Base-by-base conservation (phyloP, 2,888 invertebrate genomes). In the Rhyacophila evoluta region DNA sequence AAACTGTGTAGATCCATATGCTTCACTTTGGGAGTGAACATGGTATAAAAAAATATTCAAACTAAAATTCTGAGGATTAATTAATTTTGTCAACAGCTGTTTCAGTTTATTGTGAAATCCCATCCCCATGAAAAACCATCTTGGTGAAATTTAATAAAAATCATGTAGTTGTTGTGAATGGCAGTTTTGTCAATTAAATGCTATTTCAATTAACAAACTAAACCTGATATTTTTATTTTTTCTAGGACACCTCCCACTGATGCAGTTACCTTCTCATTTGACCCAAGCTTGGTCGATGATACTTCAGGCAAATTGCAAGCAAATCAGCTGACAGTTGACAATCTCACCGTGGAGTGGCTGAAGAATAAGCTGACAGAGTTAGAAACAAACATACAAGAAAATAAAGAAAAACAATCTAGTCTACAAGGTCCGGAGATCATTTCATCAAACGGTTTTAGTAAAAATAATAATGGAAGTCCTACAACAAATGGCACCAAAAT, bases 261-360 rank as follows among this genome's bases (percentile, higher is more conserved):
- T 25, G 10, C 78, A 2, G 89, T 95, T 70, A 91, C 93, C 82
- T 97, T 98, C 85, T 93, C 93, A 74, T 98, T 98, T 86, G 97
- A 97, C 86, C 94, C 95, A 84, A 94, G 94, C 83, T 91, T 98
- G 80, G 94, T 97, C 37, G 95, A 97, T 84, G 96, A 97, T 84
- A 95, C 96, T 74, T 95, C 95, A 73, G 97, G 97, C 6, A 95
- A 95, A 86, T 90, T 97, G 72, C 92, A 94, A 84, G 94, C 95
- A n/a, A 96, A 96, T 88, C 94, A 95, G 85, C 86, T 98, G 82
- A 96, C 97, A 0, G 95, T 98, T 0, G 97, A 98, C 87, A 97
- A 97, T 86, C 91, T 97, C 33, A 98, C 98, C 0, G 94, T 96
- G 39, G 97, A 97, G 84, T 95, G 95, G 94, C 87, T 98, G 77